Evolutionary conservation across 2,797 vertebrate species (phyloP), one percentile per base, ranked within the genome.

Genomic region (Zenarchopterus dispar): DNA sequence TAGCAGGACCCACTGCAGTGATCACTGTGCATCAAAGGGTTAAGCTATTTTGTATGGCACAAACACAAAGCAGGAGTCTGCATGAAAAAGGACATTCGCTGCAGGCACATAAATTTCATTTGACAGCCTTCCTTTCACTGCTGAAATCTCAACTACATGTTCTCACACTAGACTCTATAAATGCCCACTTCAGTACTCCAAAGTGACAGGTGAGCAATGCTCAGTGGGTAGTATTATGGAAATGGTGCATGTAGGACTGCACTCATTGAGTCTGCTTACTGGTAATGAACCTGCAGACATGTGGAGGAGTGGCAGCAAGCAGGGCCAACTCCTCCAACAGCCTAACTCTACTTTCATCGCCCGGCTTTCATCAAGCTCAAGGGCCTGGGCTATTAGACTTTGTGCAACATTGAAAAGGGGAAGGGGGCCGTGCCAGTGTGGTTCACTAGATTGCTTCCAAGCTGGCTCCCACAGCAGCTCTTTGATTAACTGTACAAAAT

Each of bases 301-400:
- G 79, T 78, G 82, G 80, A 88, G 78, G 79, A 85, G 83, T 80
- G 78, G 77, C 81, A 64, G 78, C 0, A 48, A 84, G 76, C 77
- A 56, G 70, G 81, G 78, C 81, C 82, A 79, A 56, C 77, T 78
- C 74, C 77, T 82, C 79, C 83, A 52, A 62, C 73, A 53, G 67
- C 75, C 80, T 80, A 80, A 79, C 79, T 86, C 74, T 56, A 79
- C 84, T 86, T 85, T 87, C 85, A 87, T 84, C 67, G 47, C 53
- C 73, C 61, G 44, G 76, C 85, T 84, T 84, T 89, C 79, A 90
- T 90, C 86, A 73, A 67, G 75, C 82, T 87, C 78, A 76, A 89
- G 85, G 80, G 80, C 67, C 78, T 77, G 67, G 47, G 78, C 84
- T 81, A 84, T 87, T 85, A 85, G 84, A 80, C 81, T 86, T 77